Evolutionary conservation across 2,113 vertebrate genomes (phyloP).

Genomic region (Pterocles orientalis): DNA sequence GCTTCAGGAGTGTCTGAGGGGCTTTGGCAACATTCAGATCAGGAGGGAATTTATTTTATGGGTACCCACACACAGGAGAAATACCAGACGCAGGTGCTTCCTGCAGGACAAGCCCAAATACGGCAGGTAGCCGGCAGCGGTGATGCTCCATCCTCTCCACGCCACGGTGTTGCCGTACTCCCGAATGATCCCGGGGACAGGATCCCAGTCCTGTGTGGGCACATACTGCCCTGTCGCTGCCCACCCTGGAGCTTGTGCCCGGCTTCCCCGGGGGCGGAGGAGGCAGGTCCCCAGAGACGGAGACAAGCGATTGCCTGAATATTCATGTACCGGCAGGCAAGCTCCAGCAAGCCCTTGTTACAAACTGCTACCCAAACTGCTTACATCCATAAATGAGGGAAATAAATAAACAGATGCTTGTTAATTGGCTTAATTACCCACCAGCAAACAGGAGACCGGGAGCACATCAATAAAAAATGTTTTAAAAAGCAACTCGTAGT

Average conservation of each 20-base stretch:
- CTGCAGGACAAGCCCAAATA: neutral
- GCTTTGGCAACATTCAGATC: neutral
- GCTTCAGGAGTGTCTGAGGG: neutral
- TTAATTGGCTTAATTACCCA: conserved; percentile 50
- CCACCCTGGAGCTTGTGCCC: neutral
- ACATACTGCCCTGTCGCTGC: neutral
- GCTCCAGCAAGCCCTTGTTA: conserved; percentile 48
- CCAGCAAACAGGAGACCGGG: conserved; percentile 32
- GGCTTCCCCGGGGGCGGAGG: neutral
- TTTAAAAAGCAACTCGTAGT: neutral
- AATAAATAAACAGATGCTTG: conserved; percentile 56
- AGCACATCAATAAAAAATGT: conserved; percentile 33
- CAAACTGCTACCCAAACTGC: conserved; percentile 52
- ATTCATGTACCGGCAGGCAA: conserved; percentile 14
- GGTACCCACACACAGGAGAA: neutral
- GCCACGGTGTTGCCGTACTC: neutral
- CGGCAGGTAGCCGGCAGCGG: rapidly evolving
- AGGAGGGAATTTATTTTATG: neutral
- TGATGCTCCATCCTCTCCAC: neutral
- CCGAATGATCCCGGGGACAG: neutral
- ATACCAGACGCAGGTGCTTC: neutral
- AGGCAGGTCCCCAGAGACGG: neutral
- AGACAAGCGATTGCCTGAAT: neutral
- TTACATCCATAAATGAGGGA: conserved; percentile 42
- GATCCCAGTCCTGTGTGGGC: neutral